Percentiles rank a stretch among this genome's conserved stretches.
Evolutionary conservation across 2,797 vertebrate genomes (phyloP).

Genomic region (Pachyuromys duprasi): DNA sequence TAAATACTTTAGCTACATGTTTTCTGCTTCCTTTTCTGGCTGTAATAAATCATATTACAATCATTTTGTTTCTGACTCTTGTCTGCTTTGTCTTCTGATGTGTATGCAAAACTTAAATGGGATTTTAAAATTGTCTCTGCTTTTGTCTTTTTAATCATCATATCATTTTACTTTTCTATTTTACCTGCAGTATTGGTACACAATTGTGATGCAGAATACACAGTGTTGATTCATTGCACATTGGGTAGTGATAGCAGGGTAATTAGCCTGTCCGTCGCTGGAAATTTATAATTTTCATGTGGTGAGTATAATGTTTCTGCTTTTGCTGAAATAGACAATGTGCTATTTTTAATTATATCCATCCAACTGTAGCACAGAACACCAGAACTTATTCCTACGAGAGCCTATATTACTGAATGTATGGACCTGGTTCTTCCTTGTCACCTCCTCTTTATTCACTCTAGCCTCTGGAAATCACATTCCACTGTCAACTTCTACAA

Average conservation of each 20-base stretch:
- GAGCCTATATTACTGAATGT: neutral
- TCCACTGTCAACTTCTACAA: neutral
- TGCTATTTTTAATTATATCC: neutral
- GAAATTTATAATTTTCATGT: neutral
- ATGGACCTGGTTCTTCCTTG: neutral
- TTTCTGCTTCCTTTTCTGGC: neutral
- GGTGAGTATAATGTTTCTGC: neutral
- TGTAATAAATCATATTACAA: neutral
- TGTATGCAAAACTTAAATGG: neutral
- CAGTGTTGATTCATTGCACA: neutral
- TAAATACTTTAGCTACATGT: neutral
- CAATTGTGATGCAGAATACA: neutral
- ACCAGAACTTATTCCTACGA: neutral
- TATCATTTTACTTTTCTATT: neutral
- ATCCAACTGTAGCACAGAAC: neutral
- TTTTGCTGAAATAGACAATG: neutral
- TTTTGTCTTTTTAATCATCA: neutral
- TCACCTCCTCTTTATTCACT: fast-evolving
- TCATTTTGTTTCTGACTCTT: neutral
- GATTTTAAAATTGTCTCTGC: neutral
- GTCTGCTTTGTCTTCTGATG: neutral
- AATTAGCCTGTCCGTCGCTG: neutral
- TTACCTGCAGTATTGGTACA: neutral
- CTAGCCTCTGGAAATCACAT: neutral
- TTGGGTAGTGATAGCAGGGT: neutral